These are phyloP conservation scores for Coelogynopora nodosa DNA, from an alignment of 2,888 invertebrate genomes.

Conservation along the genomic window DNA sequence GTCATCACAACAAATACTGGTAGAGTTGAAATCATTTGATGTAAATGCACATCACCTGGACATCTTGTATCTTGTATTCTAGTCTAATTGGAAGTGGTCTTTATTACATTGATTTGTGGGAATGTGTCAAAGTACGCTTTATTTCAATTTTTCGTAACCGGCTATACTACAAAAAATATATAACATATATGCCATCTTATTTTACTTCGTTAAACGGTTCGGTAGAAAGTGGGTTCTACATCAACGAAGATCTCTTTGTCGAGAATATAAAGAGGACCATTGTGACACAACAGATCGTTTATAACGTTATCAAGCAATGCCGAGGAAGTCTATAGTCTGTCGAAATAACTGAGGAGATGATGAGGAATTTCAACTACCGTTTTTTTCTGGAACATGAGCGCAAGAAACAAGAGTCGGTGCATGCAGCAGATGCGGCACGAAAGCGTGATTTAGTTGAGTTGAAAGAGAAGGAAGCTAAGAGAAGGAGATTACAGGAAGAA, in stretches of 20 bases:
- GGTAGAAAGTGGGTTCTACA: not conserved
- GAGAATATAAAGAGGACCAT: not conserved
- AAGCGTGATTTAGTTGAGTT: no score
- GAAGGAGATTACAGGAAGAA: no score
- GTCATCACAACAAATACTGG: not conserved
- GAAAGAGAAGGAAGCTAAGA: no score
- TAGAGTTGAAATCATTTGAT: not conserved
- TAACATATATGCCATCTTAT: no score
- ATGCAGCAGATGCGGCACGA: no score
- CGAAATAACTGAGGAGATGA: constrained; percentile 15
- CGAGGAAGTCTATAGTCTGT: constrained; percentile 21
- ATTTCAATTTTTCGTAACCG: no score
- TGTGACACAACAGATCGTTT: not conserved
- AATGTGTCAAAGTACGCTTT: no score
- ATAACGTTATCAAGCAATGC: constrained; percentile 8
- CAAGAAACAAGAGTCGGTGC: no score
- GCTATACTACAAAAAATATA: no score
- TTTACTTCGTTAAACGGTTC: not conserved
- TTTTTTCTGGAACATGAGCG: no score
- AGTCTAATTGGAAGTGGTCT: not conserved
- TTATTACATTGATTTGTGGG: not conserved
- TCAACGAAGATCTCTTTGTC: not conserved
- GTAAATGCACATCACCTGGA: not conserved
- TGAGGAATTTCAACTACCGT: not conserved
- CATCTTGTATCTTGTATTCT: not conserved